Evolutionary conservation across 2,888 invertebrate genomes (phyloP).

Genomic region (Platycheirus rosarum): DNA sequence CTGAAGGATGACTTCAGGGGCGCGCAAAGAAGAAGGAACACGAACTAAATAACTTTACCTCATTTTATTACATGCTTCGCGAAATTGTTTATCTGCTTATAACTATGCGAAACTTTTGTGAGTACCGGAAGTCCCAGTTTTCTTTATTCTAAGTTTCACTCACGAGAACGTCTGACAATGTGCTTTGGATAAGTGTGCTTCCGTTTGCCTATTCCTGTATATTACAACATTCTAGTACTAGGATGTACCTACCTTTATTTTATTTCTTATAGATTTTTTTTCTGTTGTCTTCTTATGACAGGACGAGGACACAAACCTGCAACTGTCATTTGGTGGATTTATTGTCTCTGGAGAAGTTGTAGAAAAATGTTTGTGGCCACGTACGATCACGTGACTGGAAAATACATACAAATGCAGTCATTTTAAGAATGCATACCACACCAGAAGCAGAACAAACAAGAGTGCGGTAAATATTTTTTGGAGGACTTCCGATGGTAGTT

Average conservation of each 20-base stretch:
- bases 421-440: constrained; percentile 42
- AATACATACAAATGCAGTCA: constrained; percentile 20
- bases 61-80: constrained; percentile 66
- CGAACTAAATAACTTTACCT: constrained; percentile 67
- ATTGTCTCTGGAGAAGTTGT: constrained; percentile 47
- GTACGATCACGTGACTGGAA: constrained; percentile 49
- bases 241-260: constrained; percentile 13
- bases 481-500: not conserved
- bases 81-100: constrained; percentile 71
- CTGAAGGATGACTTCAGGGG: not conserved
- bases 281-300: constrained; percentile 39
- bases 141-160: constrained; percentile 21
- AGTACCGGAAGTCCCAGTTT: constrained; percentile 46
- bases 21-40: not conserved
- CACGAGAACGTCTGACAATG: constrained; percentile 28
- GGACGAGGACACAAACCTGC: constrained; percentile 16
- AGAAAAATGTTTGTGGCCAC: constrained; percentile 27
- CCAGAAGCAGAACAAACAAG: constrained; percentile 6
- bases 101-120: constrained; percentile 53
- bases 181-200: constrained; percentile 7
- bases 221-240: constrained; percentile 25
- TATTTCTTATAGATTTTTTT: not conserved
- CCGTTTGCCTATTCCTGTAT: not conserved
- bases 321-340: constrained; percentile 63
- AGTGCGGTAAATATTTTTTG: not conserved